Evolutionary conservation across 2,797 vertebrate genomes (phyloP).

Genomic region (Falco peregrinus): DNA sequence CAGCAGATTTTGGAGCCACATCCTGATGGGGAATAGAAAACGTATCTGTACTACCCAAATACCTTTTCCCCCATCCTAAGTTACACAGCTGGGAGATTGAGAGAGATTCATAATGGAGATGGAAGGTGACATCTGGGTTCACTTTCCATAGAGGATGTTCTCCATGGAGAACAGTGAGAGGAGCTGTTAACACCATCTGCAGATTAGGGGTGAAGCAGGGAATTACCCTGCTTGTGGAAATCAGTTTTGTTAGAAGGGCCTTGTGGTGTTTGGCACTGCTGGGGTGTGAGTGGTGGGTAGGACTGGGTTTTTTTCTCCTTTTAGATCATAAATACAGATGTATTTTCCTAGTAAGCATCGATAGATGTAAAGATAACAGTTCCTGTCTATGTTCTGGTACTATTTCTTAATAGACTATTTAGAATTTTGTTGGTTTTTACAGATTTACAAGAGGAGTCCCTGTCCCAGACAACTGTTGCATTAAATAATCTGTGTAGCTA

Average conservation of each 20-base stretch:
- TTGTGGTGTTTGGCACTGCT: not conserved
- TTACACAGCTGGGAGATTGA: not conserved
- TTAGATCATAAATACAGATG: not conserved
- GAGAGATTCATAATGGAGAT: not conserved
- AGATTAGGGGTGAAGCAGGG: not conserved
- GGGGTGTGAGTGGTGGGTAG: not conserved
- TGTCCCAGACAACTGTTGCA: not conserved
- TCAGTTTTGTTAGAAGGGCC: not conserved
- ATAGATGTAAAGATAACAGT: not conserved
- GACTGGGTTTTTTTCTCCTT: fast-evolving
- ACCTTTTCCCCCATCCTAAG: not conserved
- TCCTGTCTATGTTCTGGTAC: not conserved
- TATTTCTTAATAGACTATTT: fast-evolving
- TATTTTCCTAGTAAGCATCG: not conserved
- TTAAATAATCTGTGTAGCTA: not conserved
- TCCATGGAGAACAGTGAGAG: not conserved
- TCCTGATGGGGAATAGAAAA: not conserved
- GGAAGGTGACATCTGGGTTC: not conserved
- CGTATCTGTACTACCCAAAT: not conserved
- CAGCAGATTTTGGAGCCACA: not conserved
- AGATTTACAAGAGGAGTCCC: not conserved
- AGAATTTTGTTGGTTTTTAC: not conserved
- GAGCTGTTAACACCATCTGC: conserved; percentile 16
- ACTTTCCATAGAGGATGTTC: not conserved
- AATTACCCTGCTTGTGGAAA: not conserved